Evolutionary conservation across 1,140 invertebrate genomes (phyloP).

Genomic region (Bombus impatiens): DNA sequence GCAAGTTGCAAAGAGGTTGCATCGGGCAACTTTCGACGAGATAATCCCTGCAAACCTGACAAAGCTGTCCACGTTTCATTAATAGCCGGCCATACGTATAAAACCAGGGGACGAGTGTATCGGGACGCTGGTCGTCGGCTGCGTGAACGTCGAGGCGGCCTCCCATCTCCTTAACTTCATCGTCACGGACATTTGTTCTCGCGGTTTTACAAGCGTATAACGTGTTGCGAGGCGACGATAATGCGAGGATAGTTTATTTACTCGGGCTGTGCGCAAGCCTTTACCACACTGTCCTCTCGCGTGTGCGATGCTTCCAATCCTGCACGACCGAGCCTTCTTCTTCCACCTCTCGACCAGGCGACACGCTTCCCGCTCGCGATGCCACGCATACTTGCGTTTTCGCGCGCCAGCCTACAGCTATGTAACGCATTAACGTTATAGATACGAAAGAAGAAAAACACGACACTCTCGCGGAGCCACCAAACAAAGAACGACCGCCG

Average conservation of each 20-base stretch:
- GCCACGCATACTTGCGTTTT: constrained; percentile 54
- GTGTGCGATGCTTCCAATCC: constrained; percentile 28
- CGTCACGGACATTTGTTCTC: constrained; percentile 69
- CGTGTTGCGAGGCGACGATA: constrained; percentile 68
- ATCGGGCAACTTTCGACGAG: constrained; percentile 62
- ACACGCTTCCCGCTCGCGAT: constrained; percentile 19
- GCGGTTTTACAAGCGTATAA: constrained; percentile 65
- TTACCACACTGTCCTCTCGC: constrained; percentile 8
- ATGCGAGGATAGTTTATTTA: constrained; percentile 71
- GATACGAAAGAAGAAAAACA: constrained; percentile 61
- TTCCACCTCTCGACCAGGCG: background rate
- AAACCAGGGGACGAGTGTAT: constrained; percentile 54
- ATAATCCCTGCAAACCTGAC: constrained; percentile 67
- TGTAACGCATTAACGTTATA: constrained; percentile 75
- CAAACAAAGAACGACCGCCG: constrained; percentile 67
- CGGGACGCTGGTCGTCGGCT: background rate
- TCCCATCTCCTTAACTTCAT: constrained; percentile 47
- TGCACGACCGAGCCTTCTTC: background rate
- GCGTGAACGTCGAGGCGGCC: constrained; percentile 13
- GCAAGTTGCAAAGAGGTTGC: constrained; percentile 42
- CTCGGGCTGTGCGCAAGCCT: constrained; percentile 26
- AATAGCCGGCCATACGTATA: constrained; percentile 68
- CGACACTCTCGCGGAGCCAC: constrained; percentile 43
- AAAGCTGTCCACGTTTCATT: constrained; percentile 70
- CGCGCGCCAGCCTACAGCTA: constrained; percentile 42